phyloP scores from a whole-genome alignment of 2,888 invertebrate genomes.

The Oligia fasciuncula region DNA sequence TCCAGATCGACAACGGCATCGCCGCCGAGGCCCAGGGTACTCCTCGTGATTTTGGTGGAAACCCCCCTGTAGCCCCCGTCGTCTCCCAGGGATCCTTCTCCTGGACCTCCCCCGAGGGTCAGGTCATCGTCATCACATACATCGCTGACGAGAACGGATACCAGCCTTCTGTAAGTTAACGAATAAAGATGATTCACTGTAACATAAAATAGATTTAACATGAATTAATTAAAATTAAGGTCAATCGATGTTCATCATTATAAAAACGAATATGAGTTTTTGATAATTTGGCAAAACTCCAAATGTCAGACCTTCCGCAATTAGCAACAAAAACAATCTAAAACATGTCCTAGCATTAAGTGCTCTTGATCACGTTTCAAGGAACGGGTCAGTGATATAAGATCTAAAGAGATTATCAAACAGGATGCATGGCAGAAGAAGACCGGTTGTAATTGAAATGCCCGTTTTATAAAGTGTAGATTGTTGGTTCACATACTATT shows the following conservation, averaged over 20 bases:
- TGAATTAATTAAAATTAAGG: not conserved
- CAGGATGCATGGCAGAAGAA: not conserved
- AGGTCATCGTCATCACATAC: slow-evolving; percentile 89
- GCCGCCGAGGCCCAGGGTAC: slow-evolving; percentile 90
- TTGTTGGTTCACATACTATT: not conserved
- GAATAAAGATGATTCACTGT: not conserved
- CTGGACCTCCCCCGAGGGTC: slow-evolving; percentile 91
- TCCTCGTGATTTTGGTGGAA: slow-evolving; percentile 87
- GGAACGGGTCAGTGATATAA: slow-evolving; percentile 9
- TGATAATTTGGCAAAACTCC: not conserved
- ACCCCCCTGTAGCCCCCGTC: slow-evolving; percentile 78
- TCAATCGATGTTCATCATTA: not conserved
- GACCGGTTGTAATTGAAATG: slow-evolving; percentile 16
- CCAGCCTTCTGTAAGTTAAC: slow-evolving; percentile 87
- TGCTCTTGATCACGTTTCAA: slow-evolving; percentile 2
- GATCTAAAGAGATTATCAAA: slow-evolving; percentile 6
- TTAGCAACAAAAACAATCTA: slow-evolving; percentile 5
- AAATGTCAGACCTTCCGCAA: slow-evolving; percentile 26
- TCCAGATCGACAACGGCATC: slow-evolving; percentile 91
- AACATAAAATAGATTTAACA: not conserved
- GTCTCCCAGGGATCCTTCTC: slow-evolving; percentile 89
- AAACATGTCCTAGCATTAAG: not conserved
- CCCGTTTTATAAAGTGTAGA: slow-evolving; percentile 10
- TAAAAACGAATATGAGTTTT: slow-evolving; percentile 15
- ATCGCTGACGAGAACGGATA: slow-evolving; percentile 92